These are phyloP conservation scores for Lasioglossum leucozonium DNA, from an alignment of 2,888 invertebrate species.

Conservation along the genomic window DNA sequence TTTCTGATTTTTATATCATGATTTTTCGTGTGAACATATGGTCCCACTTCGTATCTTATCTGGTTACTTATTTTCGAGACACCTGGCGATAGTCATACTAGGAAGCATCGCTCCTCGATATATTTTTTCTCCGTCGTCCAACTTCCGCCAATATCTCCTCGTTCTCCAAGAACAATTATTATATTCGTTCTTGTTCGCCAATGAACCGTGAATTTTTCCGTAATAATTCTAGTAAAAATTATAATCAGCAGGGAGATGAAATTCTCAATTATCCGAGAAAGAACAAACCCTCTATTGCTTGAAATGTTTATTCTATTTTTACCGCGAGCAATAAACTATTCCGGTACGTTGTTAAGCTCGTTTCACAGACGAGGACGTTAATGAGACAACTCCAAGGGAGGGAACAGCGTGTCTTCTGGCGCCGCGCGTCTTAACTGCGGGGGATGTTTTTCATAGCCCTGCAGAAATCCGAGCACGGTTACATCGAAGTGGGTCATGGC, in stretches of 20 bases:
- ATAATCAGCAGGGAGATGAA: too few relatives aligned
- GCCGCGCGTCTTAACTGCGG: slow-evolving; percentile 29
- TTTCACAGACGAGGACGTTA: neutral
- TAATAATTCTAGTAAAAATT: too few relatives aligned
- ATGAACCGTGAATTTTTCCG: too few relatives aligned
- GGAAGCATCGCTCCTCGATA: neutral
- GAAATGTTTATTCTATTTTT: neutral
- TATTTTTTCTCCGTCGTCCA: neutral
- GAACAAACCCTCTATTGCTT: too few relatives aligned
- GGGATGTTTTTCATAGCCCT: slow-evolving; percentile 42
- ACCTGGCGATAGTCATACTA: neutral
- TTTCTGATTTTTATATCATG: too few relatives aligned
- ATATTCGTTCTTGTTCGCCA: too few relatives aligned
- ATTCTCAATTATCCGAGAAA: too few relatives aligned
- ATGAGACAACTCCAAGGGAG: neutral
- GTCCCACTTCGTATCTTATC: neutral
- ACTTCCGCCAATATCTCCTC: neutral
- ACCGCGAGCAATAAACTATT: neutral
- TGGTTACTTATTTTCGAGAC: neutral
- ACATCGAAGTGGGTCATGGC: too few relatives aligned
- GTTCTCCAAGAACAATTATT: neutral
- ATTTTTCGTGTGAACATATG: neutral
- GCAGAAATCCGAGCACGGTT: too few relatives aligned
- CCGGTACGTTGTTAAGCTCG: neutral
- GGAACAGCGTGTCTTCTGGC: slow-evolving; percentile 41